A percentile compares a stretch with the other conserved stretches of the same genome.
phyloP scores from a whole-genome alignment of 2,797 vertebrate species.

The Propithecus deckenii region DNA sequence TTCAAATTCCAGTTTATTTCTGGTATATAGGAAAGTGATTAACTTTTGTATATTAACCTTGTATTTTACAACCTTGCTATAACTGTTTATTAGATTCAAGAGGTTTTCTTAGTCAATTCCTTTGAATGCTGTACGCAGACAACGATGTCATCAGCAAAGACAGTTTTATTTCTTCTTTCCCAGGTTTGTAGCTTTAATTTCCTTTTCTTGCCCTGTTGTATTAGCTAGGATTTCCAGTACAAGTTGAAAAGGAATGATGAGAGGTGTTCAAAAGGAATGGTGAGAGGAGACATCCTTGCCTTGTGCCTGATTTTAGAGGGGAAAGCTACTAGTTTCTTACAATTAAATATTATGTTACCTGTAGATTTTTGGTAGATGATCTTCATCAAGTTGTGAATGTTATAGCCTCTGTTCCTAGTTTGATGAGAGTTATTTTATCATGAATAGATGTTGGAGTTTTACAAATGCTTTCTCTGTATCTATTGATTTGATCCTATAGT shows the following conservation, averaged over 20 bases:
- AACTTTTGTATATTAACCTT: background rate
- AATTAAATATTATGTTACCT: background rate
- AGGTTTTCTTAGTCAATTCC: background rate
- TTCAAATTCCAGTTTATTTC: background rate
- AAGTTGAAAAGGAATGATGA: background rate
- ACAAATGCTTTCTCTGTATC: background rate
- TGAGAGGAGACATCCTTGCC: background rate
- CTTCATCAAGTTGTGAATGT: background rate
- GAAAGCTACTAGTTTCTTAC: background rate
- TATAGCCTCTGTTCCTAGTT: background rate
- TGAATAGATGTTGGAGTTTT: background rate
- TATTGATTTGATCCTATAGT: background rate
- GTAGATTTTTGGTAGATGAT: background rate
- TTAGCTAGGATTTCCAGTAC: background rate
- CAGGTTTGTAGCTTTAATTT: background rate
- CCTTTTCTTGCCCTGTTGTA: background rate
- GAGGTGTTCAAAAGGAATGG: background rate
- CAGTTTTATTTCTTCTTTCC: background rate
- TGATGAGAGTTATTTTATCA: background rate
- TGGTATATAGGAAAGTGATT: background rate
- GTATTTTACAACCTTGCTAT: background rate
- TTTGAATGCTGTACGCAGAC: background rate
- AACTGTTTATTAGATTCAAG: background rate
- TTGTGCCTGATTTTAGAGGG: background rate
- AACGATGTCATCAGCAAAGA: background rate